Percentiles rank a stretch among this genome's conserved stretches.
Conservation (phyloP, 2,888 invertebrate genomes). For the Germaria angustata region DNA sequence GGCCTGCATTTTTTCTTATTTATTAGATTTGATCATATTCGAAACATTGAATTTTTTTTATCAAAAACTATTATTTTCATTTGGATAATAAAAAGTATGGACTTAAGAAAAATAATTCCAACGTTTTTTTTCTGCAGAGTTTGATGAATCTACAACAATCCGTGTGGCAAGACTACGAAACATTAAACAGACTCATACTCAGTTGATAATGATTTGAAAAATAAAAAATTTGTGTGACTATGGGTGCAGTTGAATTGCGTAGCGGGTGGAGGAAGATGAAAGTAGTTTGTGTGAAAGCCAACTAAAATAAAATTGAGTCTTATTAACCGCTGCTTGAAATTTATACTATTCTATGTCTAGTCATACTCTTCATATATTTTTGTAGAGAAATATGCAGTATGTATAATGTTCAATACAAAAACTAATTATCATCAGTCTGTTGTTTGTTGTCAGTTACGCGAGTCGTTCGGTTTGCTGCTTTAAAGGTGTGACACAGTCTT, state of each 20-base stretch:
- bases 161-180: too few species aligned
- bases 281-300: background rate
- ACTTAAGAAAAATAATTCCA: too few species aligned
- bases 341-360: background rate
- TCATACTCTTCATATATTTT: background rate
- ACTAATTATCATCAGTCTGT: conserved; percentile 40
- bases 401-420: background rate
- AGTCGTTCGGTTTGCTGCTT: conserved; percentile 38
- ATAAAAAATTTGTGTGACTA: background rate
- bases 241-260: background rate
- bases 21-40: too few species aligned
- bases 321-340: conserved; percentile 23
- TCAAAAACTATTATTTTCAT: too few species aligned
- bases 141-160: too few species aligned
- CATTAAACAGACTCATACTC: conserved; percentile 2
- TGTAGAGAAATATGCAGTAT: conserved; percentile 5
- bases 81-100: too few species aligned
- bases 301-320: conserved; percentile 14
- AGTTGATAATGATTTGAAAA: background rate
- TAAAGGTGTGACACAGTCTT: conserved; percentile 16
- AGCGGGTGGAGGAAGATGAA: background rate
- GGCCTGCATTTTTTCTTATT: too few species aligned
- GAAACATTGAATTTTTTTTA: too few species aligned
- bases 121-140: too few species aligned
- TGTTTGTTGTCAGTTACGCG: conserved; percentile 45